Evolutionary conservation across 2,113 vertebrate species (phyloP).

Genomic region (Pyrgilauda ruficollis): DNA sequence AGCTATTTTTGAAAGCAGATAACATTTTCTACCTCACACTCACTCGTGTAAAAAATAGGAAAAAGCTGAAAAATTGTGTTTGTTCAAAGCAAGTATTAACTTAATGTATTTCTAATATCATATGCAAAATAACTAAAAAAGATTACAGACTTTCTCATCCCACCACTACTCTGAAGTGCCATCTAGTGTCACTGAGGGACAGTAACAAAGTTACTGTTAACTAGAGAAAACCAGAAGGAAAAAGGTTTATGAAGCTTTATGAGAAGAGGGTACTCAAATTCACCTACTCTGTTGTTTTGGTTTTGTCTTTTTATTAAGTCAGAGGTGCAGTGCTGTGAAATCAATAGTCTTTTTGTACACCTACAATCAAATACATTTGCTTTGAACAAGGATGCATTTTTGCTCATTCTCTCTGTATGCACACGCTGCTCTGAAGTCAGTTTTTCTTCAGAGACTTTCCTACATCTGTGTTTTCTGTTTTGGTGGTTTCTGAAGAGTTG

Average conservation of each 20-base stretch:
- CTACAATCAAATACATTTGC: neutral
- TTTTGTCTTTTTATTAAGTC: neutral
- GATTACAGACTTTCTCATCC: neutral
- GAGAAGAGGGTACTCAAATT: neutral
- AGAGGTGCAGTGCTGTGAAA: neutral
- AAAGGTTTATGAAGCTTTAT: neutral
- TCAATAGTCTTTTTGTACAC: neutral
- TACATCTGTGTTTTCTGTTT: neutral
- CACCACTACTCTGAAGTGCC: conserved; percentile 48
- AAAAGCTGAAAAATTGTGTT: neutral
- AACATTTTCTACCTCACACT: neutral
- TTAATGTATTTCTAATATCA: neutral
- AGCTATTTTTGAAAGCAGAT: neutral
- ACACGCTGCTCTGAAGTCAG: neutral
- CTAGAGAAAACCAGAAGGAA: neutral
- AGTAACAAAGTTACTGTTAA: neutral
- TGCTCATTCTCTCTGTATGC: neutral
- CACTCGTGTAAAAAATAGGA: neutral
- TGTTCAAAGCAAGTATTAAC: neutral
- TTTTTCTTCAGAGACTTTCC: neutral
- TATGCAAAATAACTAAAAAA: neutral
- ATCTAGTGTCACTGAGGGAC: conserved; percentile 30
- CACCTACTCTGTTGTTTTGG: neutral
- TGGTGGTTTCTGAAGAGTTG: neutral
- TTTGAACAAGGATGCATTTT: neutral